These are phyloP conservation scores for Stratiomys singularior DNA, from an alignment of 2,888 invertebrate species.

Conservation along the genomic window DNA sequence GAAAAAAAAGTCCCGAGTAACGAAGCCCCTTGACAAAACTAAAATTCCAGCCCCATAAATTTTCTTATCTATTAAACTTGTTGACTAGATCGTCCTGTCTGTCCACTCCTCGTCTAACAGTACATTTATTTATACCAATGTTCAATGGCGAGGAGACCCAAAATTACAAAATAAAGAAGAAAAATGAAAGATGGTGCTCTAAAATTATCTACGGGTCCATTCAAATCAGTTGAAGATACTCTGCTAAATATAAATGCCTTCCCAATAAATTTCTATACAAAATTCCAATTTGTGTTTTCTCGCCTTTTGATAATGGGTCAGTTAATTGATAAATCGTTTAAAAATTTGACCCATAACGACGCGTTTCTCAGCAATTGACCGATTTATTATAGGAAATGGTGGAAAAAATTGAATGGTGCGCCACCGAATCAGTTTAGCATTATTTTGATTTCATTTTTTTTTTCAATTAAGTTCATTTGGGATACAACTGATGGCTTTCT, in stretches of 20 bases:
- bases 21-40: background rate
- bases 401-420: background rate
- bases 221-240: conserved; percentile 20
- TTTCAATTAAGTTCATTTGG: too few relatives aligned
- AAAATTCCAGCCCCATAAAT: background rate
- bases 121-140: background rate
- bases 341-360: background rate
- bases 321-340: conserved; percentile 25
- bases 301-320: conserved; percentile 23
- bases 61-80: conserved; percentile 11
- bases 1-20: too few relatives aligned
- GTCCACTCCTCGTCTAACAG: background rate
- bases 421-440: too few relatives aligned
- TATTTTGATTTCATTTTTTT: too few relatives aligned
- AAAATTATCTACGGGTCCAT: conserved; percentile 20
- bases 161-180: background rate
- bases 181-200: conserved; percentile 10
- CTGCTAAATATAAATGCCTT: background rate
- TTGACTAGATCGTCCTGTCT: background rate
- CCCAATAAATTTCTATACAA: background rate
- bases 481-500: too few relatives aligned
- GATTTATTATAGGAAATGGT: background rate
- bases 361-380: too few relatives aligned
- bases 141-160: background rate
- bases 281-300: background rate